Conservation (phyloP, 2,888 invertebrate species). For the Leptopterna dolabrata region DNA sequence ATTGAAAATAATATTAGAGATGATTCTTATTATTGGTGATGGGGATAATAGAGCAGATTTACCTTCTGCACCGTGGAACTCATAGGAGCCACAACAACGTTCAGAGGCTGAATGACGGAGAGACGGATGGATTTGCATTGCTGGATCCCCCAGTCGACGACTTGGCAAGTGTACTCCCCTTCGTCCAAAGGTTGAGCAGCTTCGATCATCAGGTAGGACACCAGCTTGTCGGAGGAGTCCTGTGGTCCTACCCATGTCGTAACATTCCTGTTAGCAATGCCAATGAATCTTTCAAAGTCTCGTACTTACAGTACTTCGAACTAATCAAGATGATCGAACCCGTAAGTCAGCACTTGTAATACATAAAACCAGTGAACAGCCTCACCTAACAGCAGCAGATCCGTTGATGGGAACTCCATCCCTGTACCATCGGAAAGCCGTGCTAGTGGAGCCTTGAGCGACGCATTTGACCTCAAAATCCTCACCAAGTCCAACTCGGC, state of each 20-base stretch:
- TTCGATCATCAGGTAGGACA: conserved; percentile 78
- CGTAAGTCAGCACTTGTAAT: no score
- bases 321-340: no score
- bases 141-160: conserved; percentile 75
- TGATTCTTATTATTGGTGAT: no score
- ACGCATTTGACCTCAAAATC: conserved; percentile 83
- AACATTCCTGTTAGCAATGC: conserved; percentile 71
- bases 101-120: conserved; percentile 74
- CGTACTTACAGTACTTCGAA: neutral
- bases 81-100: conserved; percentile 77
- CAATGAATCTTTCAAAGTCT: neutral
- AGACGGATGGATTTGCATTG: conserved; percentile 76
- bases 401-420: conserved; percentile 81
- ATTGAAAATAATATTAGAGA: no score
- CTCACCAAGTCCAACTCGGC: conserved; percentile 75
- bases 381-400: conserved; percentile 77
- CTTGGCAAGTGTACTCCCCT: conserved; percentile 86
- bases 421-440: conserved; percentile 85
- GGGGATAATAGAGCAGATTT: neutral
- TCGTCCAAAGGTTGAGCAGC: conserved; percentile 78
- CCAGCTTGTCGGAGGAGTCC: conserved; percentile 72
- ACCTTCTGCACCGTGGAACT: conserved; percentile 79
- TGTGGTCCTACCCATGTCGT: conserved; percentile 73
- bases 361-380: neutral
- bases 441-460: conserved; percentile 80